Percentiles rank a stretch among this genome's conserved stretches.
These are phyloP conservation scores for Rugalucina vietnamica DNA, from an alignment of 2,888 invertebrate genomes.

Conservation along the genomic window DNA sequence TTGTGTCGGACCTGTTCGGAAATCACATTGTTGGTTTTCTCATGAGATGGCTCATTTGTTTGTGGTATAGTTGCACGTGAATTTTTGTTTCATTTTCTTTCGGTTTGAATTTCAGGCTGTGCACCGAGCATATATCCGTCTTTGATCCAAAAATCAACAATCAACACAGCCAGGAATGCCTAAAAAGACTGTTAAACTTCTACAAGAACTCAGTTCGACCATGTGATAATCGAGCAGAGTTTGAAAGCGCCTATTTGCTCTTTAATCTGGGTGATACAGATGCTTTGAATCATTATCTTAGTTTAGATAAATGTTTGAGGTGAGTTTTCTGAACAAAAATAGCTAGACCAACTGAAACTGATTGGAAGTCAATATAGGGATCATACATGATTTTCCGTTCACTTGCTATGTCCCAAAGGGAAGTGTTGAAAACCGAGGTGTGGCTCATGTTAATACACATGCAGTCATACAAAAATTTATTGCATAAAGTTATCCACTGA, in stretches of 20 bases:
- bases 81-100: too few species aligned
- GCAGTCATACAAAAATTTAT: too few species aligned
- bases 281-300: constrained; percentile 75
- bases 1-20: too few species aligned
- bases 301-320: constrained; percentile 74
- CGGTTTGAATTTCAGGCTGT: constrained; percentile 86
- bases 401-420: too few species aligned
- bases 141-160: constrained; percentile 90
- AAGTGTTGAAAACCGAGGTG: too few species aligned
- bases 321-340: too few species aligned
- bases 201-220: constrained; percentile 16
- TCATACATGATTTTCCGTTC: too few species aligned
- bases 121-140: constrained; percentile 86
- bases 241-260: constrained; percentile 89
- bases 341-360: not conserved
- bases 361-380: not conserved
- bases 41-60: too few species aligned
- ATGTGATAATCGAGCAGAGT: constrained; percentile 82
- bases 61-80: too few species aligned
- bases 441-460: too few species aligned
- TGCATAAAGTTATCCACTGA: too few species aligned
- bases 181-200: constrained; percentile 88
- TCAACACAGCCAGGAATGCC: constrained; percentile 89
- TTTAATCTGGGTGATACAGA: constrained; percentile 88
- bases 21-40: too few species aligned